Percentiles rank a stretch among this genome's conserved stretches.
phyloP scores from a whole-genome alignment of 2,888 invertebrate species.

The Luperina testacea region DNA sequence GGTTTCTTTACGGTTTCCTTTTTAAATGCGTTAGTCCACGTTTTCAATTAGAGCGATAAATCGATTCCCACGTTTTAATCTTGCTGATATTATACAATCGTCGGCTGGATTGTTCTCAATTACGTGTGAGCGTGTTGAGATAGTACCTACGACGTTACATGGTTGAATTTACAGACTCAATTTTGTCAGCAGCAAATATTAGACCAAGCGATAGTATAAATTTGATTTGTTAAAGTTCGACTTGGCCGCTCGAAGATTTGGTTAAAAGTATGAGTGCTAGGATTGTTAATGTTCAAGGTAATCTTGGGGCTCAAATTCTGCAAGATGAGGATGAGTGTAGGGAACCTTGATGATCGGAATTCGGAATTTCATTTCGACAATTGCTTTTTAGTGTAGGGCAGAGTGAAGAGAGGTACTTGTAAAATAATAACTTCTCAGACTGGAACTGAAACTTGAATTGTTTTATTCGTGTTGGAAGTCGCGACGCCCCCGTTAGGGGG shows the following conservation, averaged over 20 bases:
- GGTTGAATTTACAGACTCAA: conserved; percentile 17
- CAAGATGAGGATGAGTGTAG: too few species aligned
- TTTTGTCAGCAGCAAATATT: conserved; percentile 7
- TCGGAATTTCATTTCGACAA: background rate
- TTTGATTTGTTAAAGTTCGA: background rate
- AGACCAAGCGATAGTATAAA: background rate
- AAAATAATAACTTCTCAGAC: too few species aligned
- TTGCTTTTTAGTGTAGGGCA: too few species aligned
- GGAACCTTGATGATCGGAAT: background rate
- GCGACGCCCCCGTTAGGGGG: too few species aligned
- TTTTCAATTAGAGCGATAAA: conserved; percentile 24
- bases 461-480: too few species aligned
- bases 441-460: too few species aligned
- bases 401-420: too few species aligned
- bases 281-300: background rate
- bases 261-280: background rate
- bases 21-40: background rate
- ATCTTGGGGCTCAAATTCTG: background rate
- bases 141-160: background rate
- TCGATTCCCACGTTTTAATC: conserved; percentile 34
- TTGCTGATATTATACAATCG: conserved; percentile 19
- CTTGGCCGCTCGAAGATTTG: background rate
- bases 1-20: background rate
- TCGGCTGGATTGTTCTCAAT: conserved; percentile 18
- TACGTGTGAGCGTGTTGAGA: conserved; percentile 5